These are phyloP conservation scores for Lampropteryx suffumata DNA, from an alignment of 2,888 invertebrate species.

Conservation along the genomic window DNA sequence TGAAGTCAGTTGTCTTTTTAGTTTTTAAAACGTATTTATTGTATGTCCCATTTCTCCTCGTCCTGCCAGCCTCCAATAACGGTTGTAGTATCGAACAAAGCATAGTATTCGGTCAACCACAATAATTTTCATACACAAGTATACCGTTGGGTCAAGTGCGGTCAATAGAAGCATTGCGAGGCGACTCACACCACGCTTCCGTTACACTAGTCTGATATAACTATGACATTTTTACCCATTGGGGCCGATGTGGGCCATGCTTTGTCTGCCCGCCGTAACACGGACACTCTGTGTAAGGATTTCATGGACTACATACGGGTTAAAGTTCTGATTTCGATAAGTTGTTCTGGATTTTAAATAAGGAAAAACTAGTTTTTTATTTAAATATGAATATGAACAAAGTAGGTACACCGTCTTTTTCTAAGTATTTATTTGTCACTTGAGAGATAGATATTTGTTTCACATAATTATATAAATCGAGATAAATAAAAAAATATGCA, in stretches of 20 bases:
- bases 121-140: conserved; percentile 1
- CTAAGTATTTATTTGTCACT: no score
- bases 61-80: neutral
- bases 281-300: conserved; percentile 51
- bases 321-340: conserved; percentile 15
- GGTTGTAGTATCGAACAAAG: neutral
- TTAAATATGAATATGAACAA: no score
- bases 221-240: conserved; percentile 78
- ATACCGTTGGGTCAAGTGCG: conserved; percentile 7
- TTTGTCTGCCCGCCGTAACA: conserved; percentile 46
- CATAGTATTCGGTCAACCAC: conserved; percentile 6
- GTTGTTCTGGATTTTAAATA: neutral
- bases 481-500: no score
- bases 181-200: conserved; percentile 66
- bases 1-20: no score
- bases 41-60: no score
- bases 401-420: no score
- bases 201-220: conserved; percentile 77
- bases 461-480: no score
- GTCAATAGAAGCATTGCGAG: conserved; percentile 49
- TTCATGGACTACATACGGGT: conserved; percentile 26
- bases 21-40: no score
- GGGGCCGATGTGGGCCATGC: conserved; percentile 46
- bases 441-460: no score
- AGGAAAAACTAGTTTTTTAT: no score